phyloP scores from a whole-genome alignment of 2,113 vertebrate genomes.

The Chinchilla lanigera region DNA sequence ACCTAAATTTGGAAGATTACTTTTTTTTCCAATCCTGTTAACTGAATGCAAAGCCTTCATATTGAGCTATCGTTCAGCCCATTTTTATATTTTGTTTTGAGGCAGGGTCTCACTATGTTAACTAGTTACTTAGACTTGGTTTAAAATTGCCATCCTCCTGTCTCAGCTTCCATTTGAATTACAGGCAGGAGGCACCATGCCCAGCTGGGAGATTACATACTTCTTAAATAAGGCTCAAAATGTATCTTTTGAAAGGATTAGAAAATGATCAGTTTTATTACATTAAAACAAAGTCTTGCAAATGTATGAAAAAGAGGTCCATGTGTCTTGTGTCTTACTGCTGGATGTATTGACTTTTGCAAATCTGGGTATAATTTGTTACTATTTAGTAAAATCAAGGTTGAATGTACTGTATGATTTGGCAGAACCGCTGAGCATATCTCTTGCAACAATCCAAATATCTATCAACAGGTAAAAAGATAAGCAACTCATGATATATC shows the following conservation, averaged over 20 bases:
- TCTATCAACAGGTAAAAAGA: background rate
- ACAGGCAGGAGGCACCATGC: background rate
- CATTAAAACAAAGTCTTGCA: background rate
- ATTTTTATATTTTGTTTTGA: background rate
- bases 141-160: background rate
- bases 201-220: background rate
- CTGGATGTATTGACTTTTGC: background rate
- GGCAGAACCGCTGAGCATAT: background rate
- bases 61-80: background rate
- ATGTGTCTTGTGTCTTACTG: background rate
- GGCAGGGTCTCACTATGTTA: background rate
- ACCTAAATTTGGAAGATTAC: background rate
- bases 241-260: background rate
- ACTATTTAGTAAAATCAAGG: constrained; percentile 15
- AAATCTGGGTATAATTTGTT: background rate
- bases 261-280: background rate
- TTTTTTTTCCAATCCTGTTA: background rate
- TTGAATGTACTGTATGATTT: background rate
- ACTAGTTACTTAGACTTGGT: background rate
- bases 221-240: background rate
- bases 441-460: background rate
- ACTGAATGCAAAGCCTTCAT: background rate
- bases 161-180: background rate
- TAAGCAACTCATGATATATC: background rate
- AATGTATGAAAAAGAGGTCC: background rate